Conservation (phyloP, 2,797 vertebrate species). For the Sebastes kiyomatsui region DNA sequence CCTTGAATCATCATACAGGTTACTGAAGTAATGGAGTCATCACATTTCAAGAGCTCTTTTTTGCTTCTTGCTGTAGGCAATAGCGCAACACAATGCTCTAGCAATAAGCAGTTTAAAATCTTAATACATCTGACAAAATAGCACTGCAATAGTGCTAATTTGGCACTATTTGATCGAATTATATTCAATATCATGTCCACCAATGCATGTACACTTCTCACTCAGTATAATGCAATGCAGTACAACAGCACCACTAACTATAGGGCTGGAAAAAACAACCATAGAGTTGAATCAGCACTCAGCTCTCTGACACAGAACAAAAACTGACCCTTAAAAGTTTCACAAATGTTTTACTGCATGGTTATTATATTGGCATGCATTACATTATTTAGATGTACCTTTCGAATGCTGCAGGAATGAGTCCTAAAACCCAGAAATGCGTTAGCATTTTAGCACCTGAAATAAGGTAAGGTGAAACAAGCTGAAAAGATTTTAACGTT, state of each 20-base stretch:
- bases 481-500: too few relatives aligned
- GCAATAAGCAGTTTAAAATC: neutral
- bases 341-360: neutral
- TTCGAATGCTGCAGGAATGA: too few relatives aligned
- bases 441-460: too few relatives aligned
- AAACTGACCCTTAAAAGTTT: neutral
- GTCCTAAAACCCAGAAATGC: too few relatives aligned
- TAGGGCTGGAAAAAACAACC: neutral
- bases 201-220: neutral
- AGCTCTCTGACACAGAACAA: neutral
- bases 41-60: neutral
- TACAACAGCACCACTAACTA: neutral
- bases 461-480: too few relatives aligned
- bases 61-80: neutral
- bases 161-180: neutral
- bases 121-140: neutral
- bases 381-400: neutral
- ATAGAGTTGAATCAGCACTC: neutral
- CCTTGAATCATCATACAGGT: neutral
- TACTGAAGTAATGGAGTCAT: neutral
- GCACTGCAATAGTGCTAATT: neutral
- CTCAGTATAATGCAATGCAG: neutral
- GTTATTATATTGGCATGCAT: neutral
- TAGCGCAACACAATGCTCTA: neutral
- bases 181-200: neutral